Percentiles rank a stretch among this genome's conserved stretches.
phyloP scores from a whole-genome alignment of 2,888 invertebrate species.

The Tridacna gigas region DNA sequence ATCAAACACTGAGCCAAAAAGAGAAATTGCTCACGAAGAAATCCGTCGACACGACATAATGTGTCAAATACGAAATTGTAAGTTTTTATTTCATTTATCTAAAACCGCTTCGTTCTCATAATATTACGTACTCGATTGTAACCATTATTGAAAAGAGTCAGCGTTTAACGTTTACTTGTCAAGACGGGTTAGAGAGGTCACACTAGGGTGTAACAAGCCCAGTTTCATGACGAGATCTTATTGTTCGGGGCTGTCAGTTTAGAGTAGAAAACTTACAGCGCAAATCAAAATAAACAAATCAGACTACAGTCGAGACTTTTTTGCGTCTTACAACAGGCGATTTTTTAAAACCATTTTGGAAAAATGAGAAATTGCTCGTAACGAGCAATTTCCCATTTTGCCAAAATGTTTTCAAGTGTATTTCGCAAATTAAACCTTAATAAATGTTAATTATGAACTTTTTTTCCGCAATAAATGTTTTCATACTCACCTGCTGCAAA shows the following conservation, averaged over 20 bases:
- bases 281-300: not conserved
- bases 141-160: not conserved
- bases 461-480: not conserved
- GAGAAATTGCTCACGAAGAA: too few relatives aligned
- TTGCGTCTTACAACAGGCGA: not conserved
- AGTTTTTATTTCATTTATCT: not conserved
- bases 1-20: too few relatives aligned
- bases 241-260: not conserved
- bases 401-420: not conserved
- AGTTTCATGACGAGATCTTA: constrained; percentile 6
- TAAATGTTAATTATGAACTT: not conserved
- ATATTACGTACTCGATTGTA: constrained; percentile 14
- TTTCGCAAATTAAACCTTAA: not conserved
- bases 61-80: not conserved
- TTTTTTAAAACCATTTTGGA: not conserved
- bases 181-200: constrained; percentile 19
- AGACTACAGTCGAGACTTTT: not conserved
- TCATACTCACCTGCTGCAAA: not conserved
- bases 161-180: constrained; percentile 19
- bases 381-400: not conserved
- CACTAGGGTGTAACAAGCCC: constrained; percentile 19
- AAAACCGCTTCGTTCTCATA: constrained; percentile 2
- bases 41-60: not conserved
- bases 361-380: not conserved
- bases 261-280: not conserved